phyloP scores from a whole-genome alignment of 2,888 invertebrate species.

The Incurvaria masculella region DNA sequence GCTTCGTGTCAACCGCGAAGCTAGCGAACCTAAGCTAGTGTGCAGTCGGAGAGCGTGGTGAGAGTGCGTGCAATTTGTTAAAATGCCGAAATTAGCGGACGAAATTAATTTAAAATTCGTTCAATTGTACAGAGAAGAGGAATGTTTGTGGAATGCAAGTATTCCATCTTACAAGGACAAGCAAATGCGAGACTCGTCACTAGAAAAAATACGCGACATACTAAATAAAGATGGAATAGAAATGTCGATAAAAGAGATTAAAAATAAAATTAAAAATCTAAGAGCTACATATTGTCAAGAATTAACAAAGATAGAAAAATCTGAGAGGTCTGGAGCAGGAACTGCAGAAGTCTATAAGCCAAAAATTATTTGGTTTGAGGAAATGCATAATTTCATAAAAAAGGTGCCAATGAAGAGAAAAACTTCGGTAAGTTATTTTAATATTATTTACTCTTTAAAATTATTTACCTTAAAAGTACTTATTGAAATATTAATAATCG shows the following conservation, averaged over 20 bases:
- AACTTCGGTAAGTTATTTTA: conserved; percentile 11
- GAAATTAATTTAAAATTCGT: conserved; percentile 10
- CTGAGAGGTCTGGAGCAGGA: conserved; percentile 10
- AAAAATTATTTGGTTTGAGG: conserved; percentile 10
- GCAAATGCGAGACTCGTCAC: conserved; percentile 8
- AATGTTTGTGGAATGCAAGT: conserved; percentile 11
- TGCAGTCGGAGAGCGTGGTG: conserved; percentile 7
- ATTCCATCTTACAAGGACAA: conserved; percentile 12
- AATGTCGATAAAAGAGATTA: too few species aligned
- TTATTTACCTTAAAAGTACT: conserved; percentile 11
- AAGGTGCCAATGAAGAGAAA: too few species aligned
- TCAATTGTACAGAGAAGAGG: conserved; percentile 9
- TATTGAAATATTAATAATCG: conserved; percentile 11
- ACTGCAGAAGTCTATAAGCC: conserved; percentile 10
- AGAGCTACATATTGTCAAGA: conserved; percentile 8
- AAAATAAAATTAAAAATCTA: not conserved
- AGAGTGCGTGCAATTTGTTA: too few species aligned
- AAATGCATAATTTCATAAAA: conserved; percentile 12
- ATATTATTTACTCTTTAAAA: conserved; percentile 11
- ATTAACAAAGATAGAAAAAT: conserved; percentile 10
- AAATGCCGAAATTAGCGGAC: conserved; percentile 7
- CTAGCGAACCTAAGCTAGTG: too few species aligned
- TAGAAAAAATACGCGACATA: conserved; percentile 10
- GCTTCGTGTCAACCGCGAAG: conserved; percentile 8
- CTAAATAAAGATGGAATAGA: conserved; percentile 8